phyloP scores from a whole-genome alignment of 1,140 invertebrate species.

The Olivierus martensii region DNA sequence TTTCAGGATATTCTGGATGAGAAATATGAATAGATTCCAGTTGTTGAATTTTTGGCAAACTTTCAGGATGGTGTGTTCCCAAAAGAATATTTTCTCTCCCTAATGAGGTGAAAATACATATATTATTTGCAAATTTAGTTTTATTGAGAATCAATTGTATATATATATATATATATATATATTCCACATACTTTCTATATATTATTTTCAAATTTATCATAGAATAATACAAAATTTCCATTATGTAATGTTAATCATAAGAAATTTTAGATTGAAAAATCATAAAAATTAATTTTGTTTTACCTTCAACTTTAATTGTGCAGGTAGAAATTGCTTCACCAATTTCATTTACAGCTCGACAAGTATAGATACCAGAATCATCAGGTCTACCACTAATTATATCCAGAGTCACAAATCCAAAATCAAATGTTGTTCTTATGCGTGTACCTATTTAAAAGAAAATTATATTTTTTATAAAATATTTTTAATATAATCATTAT shows the following conservation, averaged over 20 bases:
- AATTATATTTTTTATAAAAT: background rate
- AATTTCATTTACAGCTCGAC: conserved; percentile 74
- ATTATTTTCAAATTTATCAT: too few relatives aligned
- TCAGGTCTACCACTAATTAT: conserved; percentile 71
- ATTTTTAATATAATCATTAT: too few relatives aligned
- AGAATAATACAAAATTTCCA: too few relatives aligned
- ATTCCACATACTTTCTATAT: too few relatives aligned
- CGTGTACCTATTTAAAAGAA: conserved; percentile 40
- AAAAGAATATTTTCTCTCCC: conserved; percentile 50
- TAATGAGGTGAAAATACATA: too few relatives aligned
- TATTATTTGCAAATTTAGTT: too few relatives aligned
- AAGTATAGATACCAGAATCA: conserved; percentile 84
- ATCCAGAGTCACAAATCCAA: conserved; percentile 81
- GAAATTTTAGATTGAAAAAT: too few relatives aligned
- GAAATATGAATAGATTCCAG: conserved; percentile 41
- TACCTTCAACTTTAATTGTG: conserved; percentile 67
- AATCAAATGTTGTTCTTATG: conserved; percentile 78
- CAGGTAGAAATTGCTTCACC: conserved; percentile 86
- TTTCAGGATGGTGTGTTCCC: conserved; percentile 89
- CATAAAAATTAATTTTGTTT: too few relatives aligned
- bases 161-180: too few relatives aligned
- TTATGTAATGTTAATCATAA: too few relatives aligned
- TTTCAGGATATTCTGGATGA: conserved; percentile 47
- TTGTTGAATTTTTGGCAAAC: conserved; percentile 76
- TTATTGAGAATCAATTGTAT: too few relatives aligned